Evolutionary conservation across 2,113 vertebrate species (phyloP).

Genomic region (Bothrops jararaca): DNA sequence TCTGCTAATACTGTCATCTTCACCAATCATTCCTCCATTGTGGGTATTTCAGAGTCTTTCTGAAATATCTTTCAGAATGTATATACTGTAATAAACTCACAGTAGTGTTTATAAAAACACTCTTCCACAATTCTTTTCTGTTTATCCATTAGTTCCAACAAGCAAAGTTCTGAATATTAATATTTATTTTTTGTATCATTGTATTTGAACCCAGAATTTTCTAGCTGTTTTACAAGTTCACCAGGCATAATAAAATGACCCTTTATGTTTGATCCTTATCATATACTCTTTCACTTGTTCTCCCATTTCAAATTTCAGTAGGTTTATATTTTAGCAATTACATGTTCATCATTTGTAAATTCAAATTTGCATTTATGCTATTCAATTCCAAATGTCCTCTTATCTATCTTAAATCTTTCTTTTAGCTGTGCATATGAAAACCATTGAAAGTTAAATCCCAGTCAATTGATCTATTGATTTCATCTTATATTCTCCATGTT

Average conservation of each 20-base stretch:
- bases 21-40: background rate
- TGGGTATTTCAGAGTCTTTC: background rate
- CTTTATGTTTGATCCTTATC: background rate
- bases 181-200: background rate
- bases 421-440: background rate
- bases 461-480: background rate
- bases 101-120: background rate
- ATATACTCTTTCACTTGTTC: background rate
- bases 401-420: background rate
- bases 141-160: background rate
- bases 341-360: background rate
- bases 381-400: background rate
- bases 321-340: background rate
- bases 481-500: background rate
- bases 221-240: background rate
- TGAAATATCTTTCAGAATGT: background rate
- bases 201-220: background rate
- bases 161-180: background rate
- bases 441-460: background rate
- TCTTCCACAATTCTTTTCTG: background rate
- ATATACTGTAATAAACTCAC: background rate
- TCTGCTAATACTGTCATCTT: background rate
- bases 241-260: background rate
- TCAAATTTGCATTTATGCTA: background rate
- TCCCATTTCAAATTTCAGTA: background rate